These are phyloP conservation scores for Drosophila tani DNA, from an alignment of 1,140 invertebrate genomes.

Conservation along the genomic window DNA sequence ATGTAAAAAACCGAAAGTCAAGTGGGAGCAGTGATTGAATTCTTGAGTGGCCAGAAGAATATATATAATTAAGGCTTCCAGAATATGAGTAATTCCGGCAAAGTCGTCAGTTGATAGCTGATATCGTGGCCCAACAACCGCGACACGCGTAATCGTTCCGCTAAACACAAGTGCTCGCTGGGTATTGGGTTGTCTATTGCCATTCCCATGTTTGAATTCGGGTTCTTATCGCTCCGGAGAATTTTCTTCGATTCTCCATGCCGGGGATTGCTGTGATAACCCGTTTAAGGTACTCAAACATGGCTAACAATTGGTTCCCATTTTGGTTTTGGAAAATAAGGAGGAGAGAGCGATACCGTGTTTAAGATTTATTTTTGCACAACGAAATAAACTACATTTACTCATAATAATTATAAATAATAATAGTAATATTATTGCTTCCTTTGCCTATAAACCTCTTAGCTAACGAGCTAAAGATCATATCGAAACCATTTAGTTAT, in stretches of 20 bases:
- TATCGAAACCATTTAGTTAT: not conserved
- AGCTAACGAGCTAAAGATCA: no score
- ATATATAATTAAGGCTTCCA: conserved; percentile 29
- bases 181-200: conserved; percentile 32
- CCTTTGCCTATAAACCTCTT: no score
- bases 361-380: not conserved
- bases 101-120: conserved; percentile 10
- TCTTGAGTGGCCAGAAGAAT: conserved; percentile 48
- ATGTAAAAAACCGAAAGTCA: conserved; percentile 13
- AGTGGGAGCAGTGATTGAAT: conserved; percentile 50
- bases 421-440: no score
- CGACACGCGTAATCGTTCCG: conserved; percentile 59
- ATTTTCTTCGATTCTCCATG: not conserved
- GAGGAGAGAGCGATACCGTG: not conserved
- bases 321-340: not conserved
- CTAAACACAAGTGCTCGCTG: conserved; percentile 33
- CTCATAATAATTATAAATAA: not conserved
- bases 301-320: not conserved
- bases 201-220: conserved; percentile 20
- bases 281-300: not conserved
- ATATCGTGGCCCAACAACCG: conserved; percentile 15
- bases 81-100: conserved; percentile 61
- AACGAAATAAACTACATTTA: not conserved
- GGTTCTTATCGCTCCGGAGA: conserved; percentile 29
- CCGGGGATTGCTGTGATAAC: not conserved